Evolutionary conservation across 2,113 vertebrate species (phyloP).

Genomic region (Bubo scandiacus): DNA sequence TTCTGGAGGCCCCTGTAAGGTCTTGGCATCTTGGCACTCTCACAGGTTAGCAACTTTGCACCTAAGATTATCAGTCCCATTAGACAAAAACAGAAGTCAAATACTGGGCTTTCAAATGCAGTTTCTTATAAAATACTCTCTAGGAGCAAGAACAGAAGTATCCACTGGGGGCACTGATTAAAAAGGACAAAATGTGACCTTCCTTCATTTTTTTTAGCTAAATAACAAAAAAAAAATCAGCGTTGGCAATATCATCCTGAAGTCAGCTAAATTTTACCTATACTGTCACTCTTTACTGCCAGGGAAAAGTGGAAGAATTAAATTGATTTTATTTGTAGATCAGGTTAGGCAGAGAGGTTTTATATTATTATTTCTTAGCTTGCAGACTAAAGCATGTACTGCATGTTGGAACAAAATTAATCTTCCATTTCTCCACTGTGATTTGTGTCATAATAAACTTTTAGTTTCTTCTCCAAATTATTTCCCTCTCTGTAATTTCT

Average conservation of each 20-base stretch:
- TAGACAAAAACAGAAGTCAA: background rate
- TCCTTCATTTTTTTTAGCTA: background rate
- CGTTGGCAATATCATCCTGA: background rate
- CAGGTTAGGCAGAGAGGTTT: background rate
- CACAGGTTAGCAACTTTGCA: background rate
- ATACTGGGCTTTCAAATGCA: background rate
- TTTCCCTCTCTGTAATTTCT: background rate
- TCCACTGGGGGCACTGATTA: background rate
- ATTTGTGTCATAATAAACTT: conserved; percentile 3
- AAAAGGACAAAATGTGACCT: background rate
- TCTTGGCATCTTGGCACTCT: background rate
- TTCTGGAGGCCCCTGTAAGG: background rate
- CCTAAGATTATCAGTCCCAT: background rate
- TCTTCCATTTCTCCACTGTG: background rate
- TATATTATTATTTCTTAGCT: background rate
- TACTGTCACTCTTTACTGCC: background rate
- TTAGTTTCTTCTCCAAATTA: conserved; percentile 1
- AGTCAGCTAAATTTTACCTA: background rate
- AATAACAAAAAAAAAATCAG: background rate
- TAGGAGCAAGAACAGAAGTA: background rate
- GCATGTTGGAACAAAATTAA: background rate
- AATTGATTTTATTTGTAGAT: background rate
- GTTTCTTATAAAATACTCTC: background rate
- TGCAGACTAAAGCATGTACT: background rate
- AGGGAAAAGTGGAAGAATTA: background rate